These are phyloP conservation scores for Meteorus sp. DNA, from an alignment of 1,140 invertebrate genomes.

Conservation along the genomic window DNA sequence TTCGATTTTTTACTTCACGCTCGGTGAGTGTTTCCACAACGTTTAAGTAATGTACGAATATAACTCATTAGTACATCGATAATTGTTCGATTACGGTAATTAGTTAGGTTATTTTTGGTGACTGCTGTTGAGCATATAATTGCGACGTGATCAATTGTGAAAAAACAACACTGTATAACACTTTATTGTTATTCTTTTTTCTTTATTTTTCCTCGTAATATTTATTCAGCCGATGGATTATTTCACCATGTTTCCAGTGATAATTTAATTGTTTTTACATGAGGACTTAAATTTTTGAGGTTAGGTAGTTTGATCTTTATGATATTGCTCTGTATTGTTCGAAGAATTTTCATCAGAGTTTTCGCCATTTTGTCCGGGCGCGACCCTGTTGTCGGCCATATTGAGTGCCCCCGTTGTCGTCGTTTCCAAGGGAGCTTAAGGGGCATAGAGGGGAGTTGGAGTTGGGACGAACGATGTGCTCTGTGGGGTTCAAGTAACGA, in stretches of 20 bases:
- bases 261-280: background rate
- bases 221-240: background rate
- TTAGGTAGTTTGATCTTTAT: conserved; percentile 2
- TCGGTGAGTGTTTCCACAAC: conserved; percentile 46
- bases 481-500: conserved; percentile 14
- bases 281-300: conserved; percentile 11
- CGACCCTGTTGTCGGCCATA: conserved; percentile 50
- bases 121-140: too few species aligned
- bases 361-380: conserved; percentile 54
- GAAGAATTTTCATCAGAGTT: conserved; percentile 31
- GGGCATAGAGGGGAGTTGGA: conserved; percentile 1
- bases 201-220: too few species aligned
- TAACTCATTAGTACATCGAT: too few species aligned
- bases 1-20: conserved; percentile 36
- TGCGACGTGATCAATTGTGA: too few species aligned
- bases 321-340: background rate
- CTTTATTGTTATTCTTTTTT: too few species aligned
- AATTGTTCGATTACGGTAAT: too few species aligned
- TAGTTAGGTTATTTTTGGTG: too few species aligned
- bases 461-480: conserved; percentile 2
- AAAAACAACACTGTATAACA: too few species aligned
- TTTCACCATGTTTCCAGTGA: background rate
- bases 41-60: too few species aligned
- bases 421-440: conserved; percentile 37
- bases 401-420: conserved; percentile 45